Conservation (phyloP, 2,113 vertebrate genomes). For the Tylochromis polylepis region DNA sequence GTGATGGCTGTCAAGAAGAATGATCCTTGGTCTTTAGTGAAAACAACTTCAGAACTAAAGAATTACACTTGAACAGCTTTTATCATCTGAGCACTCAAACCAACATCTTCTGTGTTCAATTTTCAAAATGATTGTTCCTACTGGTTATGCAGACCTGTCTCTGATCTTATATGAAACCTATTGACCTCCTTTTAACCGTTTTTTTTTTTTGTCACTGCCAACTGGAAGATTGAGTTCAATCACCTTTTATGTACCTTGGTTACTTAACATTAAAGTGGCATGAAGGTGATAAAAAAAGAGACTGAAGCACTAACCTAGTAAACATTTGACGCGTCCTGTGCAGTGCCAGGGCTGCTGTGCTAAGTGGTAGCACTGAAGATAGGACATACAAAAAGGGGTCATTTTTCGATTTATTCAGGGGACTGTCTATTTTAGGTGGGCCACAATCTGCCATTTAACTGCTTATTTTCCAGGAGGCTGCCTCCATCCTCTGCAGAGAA, state of each 20-base stretch:
- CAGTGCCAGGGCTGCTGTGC: not conserved
- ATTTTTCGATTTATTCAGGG: constrained; percentile 18
- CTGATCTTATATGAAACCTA: not conserved
- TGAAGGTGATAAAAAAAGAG: not conserved
- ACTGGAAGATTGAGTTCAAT: not conserved
- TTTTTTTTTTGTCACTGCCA: not conserved
- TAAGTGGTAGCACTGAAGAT: not conserved
- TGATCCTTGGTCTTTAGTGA: not conserved
- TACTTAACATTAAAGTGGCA: not conserved
- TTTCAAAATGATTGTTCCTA: not conserved
- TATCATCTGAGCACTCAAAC: not conserved
- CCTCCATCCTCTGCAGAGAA: constrained; percentile 5
- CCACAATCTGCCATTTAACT: constrained; percentile 38
- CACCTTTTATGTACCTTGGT: not conserved
- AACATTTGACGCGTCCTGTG: constrained; percentile 8
- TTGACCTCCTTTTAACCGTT: not conserved
- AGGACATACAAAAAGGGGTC: constrained; percentile 35
- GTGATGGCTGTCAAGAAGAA: not conserved
- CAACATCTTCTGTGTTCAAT: not conserved
- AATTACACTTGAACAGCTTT: not conserved
- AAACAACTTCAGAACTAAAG: not conserved
- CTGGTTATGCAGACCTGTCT: not conserved
- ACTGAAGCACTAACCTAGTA: constrained; percentile 29
- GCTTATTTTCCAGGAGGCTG: constrained; percentile 4
- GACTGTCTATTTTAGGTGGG: constrained; percentile 40